Base-by-base conservation (phyloP, 2,113 vertebrate genomes). In the Lepidothrix coronata region DNA sequence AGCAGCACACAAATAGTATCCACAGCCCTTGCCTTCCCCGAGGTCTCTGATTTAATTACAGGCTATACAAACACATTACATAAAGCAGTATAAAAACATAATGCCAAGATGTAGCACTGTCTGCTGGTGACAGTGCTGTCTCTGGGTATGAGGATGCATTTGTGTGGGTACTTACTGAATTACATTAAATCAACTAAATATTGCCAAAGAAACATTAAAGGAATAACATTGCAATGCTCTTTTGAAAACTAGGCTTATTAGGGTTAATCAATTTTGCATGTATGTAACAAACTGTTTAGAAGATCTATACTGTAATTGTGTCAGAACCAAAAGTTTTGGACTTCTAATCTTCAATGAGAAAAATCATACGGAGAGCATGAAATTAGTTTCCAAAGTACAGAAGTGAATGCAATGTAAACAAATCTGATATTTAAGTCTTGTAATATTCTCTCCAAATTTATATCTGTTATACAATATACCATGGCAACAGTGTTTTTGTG, bases 281-380 rank as follows among this genome's bases (percentile, higher is more conserved):
- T 37, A 39, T 55, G 30, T 46, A 95, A 88, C 52, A 88, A 91
- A 39, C 23, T 72, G 4, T 85, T 94, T 93, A 74, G 62, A 66
- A 93, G 73, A 90, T 83, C 75, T 95, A 19, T 86, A 78, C 37
- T 87, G 39, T 78, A 97, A 80, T 93, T 96, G n/a, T 92, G 70
- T 89, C 85, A 78, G 59, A 55, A 80, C 41, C 31, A 90, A 81
- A 95, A 83, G 33, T 74, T 57, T 88, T 87, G 48, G 84, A 83
- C 62, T 96, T 94, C 77, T 91, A 46, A 44, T 39, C 20, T 46
- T 54, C 52, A 79, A 68, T 43, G 30, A 81, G 74, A 83, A 87
- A 97, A 97, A 35, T 49, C 74, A 94, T 87, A 66, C 84, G 78
- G 63, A 77, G 39, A 92, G 8, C 82, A 35, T 19, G 65, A 67